phyloP scores from a whole-genome alignment of 1,140 invertebrate genomes.

The Penaeus japonicus region DNA sequence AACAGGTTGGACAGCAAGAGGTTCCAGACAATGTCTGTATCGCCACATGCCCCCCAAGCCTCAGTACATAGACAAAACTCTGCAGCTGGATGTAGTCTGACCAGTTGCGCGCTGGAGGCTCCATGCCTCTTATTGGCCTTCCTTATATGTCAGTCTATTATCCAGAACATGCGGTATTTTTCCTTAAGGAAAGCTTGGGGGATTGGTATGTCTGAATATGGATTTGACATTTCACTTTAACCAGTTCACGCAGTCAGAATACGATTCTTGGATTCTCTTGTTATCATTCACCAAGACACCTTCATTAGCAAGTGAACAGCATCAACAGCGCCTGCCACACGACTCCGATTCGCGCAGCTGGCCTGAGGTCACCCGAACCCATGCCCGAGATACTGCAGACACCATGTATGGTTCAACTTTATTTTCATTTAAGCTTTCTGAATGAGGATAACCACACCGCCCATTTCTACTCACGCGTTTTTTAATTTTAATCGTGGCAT shows the following conservation, averaged over 20 bases:
- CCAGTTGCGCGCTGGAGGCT: background rate
- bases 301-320: constrained; percentile 38
- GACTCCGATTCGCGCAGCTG: constrained; percentile 2
- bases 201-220: no score
- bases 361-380: constrained; percentile 10
- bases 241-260: no score
- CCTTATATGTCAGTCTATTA: no score
- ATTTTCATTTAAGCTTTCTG: constrained; percentile 85
- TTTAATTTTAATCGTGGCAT: constrained; percentile 34
- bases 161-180: no score
- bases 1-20: background rate
- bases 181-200: no score
- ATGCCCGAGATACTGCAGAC: background rate
- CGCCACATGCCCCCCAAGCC: constrained; percentile 19
- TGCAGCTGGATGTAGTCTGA: no score
- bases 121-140: no score
- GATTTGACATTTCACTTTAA: no score
- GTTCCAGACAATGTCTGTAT: background rate
- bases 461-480: constrained; percentile 77
- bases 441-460: constrained; percentile 83
- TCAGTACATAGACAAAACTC: background rate
- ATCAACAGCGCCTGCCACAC: constrained; percentile 41
- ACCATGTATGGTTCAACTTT: constrained; percentile 69
- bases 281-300: background rate
- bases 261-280: background rate